Evolutionary conservation across 1,140 invertebrate species (phyloP), one percentile per base, ranked within the genome.

Genomic region (Zaprionus capensis): DNA sequence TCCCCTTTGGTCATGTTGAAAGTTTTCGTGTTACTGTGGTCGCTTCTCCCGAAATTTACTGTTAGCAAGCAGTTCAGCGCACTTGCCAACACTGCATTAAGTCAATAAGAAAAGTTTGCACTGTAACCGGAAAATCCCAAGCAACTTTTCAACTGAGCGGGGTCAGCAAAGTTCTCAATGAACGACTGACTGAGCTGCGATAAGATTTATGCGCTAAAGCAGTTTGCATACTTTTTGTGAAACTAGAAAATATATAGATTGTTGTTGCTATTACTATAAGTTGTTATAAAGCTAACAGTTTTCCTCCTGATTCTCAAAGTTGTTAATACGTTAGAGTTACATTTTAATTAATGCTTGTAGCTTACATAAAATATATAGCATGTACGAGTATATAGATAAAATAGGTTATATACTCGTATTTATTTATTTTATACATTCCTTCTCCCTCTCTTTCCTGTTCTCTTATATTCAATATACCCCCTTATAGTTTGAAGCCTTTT

Each of bases 31-130:
- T 62, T 68, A 20, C 44, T 76, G 71, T 68, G 49, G 66, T 44
- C 41, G 41, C 41, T 17, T 46, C n/a, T n/a, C 41, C 17, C 41
- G 41, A 67, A 80, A 78, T 82, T 67, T 78, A 82, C 62, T 58
- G 68, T 46, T 62, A 82, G 46, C 82, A 79, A 80, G 46, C 82
- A 79, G 74, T 88, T 83, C 46, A 68, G 57, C 67, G 84, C 80
- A 87, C 71, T 90, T 88, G 71, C 81, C 85, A 88, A 90, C 76
- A 51, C 46, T 90, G 85, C 85, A 80, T 76, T 90, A 90, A 84
- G 81, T 90, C 81, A 88, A 88, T 85, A 84, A 63, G 81, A 83
- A 88, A 88, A 88, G 85, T 88, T 88, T 24, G 44, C 46, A 64
- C 9, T 20, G 46, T 5, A 51, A 24, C 20, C 46, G 46, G 20